Evolutionary conservation across 2,113 vertebrate species (phyloP).

Genomic region (Dromas ardeola): DNA sequence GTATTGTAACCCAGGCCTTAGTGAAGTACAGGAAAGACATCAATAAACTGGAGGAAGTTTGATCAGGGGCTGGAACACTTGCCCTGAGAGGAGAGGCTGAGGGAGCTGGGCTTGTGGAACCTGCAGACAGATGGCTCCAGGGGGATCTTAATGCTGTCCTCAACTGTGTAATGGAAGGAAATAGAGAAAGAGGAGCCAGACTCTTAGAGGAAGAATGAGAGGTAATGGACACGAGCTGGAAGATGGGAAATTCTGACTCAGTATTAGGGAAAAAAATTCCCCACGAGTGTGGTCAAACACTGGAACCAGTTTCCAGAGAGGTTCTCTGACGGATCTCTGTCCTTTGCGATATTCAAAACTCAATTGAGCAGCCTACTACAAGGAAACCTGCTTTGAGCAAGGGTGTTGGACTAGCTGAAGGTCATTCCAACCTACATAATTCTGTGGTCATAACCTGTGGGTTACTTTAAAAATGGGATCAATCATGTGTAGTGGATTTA

Average conservation of each 20-base stretch:
- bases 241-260: neutral
- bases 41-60: neutral
- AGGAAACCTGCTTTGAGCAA: neutral
- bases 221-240: neutral
- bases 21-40: neutral
- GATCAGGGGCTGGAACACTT: neutral
- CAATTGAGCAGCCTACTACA: neutral
- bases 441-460: neutral
- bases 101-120: neutral
- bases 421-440: neutral
- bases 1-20: neutral
- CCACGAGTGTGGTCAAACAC: neutral
- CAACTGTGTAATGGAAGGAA: neutral
- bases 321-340: neutral
- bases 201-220: neutral
- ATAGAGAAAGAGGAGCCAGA: neutral
- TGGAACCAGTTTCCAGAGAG: neutral
- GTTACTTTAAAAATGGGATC: neutral
- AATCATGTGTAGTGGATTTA: accelerated
- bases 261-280: neutral
- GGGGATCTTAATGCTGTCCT: neutral
- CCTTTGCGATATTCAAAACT: neutral
- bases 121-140: neutral
- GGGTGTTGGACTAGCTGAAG: neutral
- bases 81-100: neutral